These are phyloP conservation scores for Pimephales promelas DNA, from an alignment of 2,113 vertebrate genomes.

Conservation along the genomic window DNA sequence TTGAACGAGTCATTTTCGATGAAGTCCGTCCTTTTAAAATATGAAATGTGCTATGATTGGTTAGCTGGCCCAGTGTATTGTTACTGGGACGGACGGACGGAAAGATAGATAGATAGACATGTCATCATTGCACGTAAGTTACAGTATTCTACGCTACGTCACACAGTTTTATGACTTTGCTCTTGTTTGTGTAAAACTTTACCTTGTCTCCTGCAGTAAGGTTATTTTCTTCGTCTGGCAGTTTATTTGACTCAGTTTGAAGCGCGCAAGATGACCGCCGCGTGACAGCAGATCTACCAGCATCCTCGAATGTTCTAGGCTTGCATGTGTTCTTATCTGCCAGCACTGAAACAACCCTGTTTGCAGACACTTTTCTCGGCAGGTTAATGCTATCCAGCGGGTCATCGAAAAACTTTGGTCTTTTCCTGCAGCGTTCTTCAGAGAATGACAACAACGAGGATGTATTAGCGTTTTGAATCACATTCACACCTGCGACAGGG, in stretches of 20 bases:
- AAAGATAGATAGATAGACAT: neutral
- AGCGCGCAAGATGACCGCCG: neutral
- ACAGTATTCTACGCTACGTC: neutral
- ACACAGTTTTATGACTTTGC: neutral
- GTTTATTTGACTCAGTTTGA: neutral
- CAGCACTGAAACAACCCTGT: neutral
- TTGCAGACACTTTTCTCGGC: constrained; percentile 13
- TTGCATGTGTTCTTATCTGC: constrained; percentile 30
- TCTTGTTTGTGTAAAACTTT: neutral
- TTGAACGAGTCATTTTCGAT: too few relatives aligned
- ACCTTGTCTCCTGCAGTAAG: neutral
- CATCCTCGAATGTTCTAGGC: constrained; percentile 52
- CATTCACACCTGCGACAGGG: constrained; percentile 49
- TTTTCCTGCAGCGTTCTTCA: constrained; percentile 65
- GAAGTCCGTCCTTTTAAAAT: too few relatives aligned
- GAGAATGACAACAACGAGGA: constrained; percentile 51
- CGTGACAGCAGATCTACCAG: neutral
- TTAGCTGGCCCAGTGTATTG: too few relatives aligned
- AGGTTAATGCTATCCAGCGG: neutral
- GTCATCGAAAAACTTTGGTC: constrained; percentile 53
- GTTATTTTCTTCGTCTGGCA: neutral
- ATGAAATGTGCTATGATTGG: too few relatives aligned
- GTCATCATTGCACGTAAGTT: neutral
- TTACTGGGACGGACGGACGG: too few relatives aligned
- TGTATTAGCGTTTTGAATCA: constrained; percentile 39